Evolutionary conservation across 2,888 invertebrate genomes (phyloP).

Genomic region (Chalcosyrphus nemorum): DNA sequence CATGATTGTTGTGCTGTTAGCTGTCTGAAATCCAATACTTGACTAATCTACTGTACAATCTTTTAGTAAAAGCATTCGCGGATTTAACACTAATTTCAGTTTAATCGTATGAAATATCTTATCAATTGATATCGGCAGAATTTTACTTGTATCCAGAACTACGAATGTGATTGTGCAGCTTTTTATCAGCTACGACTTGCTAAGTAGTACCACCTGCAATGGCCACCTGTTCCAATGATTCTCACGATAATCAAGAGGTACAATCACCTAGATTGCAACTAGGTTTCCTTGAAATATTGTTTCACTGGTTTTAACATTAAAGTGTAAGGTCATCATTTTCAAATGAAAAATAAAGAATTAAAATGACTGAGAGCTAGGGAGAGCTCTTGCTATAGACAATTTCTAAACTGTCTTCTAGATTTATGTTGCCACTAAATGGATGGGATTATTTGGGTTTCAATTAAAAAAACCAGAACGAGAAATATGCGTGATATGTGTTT

Average conservation of each 20-base stretch:
- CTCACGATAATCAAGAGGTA: not conserved
- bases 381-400: too few species aligned
- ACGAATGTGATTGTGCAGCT: conserved; percentile 1
- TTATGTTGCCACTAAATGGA: too few species aligned
- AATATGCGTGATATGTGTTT: too few species aligned
- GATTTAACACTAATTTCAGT: not conserved
- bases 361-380: too few species aligned
- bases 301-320: not conserved
- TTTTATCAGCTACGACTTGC: conserved; percentile 17
- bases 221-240: conserved; percentile 38
- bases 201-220: conserved; percentile 6
- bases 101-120: conserved; percentile 43
- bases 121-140: conserved; percentile 26
- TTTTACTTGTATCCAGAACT: conserved; percentile 10
- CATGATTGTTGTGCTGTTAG: conserved; percentile 31
- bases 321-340: too few species aligned
- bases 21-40: conserved; percentile 3
- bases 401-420: too few species aligned
- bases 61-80: not conserved
- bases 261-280: conserved; percentile 8
- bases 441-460: too few species aligned
- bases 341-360: too few species aligned
- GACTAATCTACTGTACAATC: conserved; percentile 19
- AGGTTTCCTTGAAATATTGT: not conserved
- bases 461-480: too few species aligned